These are phyloP conservation scores for Sinodicranocentrus sp. DNA, from an alignment of 2,888 invertebrate genomes.

Conservation along the genomic window DNA sequence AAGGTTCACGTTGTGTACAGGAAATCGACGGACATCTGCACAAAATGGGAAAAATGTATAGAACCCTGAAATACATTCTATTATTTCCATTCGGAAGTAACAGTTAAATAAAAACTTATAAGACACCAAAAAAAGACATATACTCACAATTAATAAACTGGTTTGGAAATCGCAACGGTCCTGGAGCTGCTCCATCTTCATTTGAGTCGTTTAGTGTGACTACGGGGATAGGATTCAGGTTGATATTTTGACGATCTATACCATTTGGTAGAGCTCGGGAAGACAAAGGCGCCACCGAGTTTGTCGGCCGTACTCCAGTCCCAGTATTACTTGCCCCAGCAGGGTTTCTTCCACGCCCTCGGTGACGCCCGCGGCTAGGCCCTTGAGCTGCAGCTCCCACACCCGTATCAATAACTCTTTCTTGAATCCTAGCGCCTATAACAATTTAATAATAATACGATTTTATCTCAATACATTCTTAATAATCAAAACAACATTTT, in stretches of 20 bases:
- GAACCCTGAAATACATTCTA: background rate
- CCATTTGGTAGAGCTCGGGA: background rate
- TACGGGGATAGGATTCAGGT: constrained; percentile 23
- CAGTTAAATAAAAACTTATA: background rate
- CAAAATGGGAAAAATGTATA: constrained; percentile 20
- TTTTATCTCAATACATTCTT: too few relatives aligned
- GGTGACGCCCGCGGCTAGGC: constrained; percentile 20
- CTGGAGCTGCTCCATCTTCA: constrained; percentile 7
- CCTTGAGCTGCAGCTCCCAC: constrained; percentile 1
- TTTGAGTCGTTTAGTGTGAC: constrained; percentile 22
- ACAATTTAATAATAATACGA: background rate
- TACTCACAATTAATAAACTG: constrained; percentile 56
- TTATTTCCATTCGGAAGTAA: background rate
- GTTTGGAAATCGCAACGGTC: constrained; percentile 28
- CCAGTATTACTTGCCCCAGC: background rate
- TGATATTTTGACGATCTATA: background rate
- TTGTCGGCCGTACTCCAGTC: too few relatives aligned
- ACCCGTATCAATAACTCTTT: constrained; percentile 32
- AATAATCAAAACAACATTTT: too few relatives aligned
- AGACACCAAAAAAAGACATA: too few relatives aligned
- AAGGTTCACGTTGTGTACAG: constrained; percentile 12
- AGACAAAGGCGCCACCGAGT: too few relatives aligned
- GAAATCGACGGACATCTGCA: constrained; percentile 37
- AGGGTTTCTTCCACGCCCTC: constrained; percentile 12
- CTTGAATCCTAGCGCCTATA: constrained; percentile 63